Percentiles rank a stretch among this genome's conserved stretches.
phyloP scores from a whole-genome alignment of 1,140 invertebrate species.

The Linepithema humile region DNA sequence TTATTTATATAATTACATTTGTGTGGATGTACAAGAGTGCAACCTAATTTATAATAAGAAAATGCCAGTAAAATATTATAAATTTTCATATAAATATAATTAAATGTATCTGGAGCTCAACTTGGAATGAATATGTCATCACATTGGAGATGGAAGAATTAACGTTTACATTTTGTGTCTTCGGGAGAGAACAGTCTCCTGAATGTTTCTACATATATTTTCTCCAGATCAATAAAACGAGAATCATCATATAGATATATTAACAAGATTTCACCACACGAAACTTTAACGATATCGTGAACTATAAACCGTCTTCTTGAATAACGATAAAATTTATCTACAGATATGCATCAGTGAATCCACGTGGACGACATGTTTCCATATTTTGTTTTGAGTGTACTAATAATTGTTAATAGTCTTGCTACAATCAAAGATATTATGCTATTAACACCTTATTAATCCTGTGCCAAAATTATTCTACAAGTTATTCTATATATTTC shows the following conservation, averaged over 20 bases:
- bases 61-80: slow-evolving; percentile 56
- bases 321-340: slow-evolving; percentile 34
- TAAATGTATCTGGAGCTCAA: slow-evolving; percentile 45
- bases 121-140: background rate
- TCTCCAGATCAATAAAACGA: background rate
- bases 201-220: background rate
- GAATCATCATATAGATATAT: background rate
- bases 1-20: background rate
- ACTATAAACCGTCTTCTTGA: slow-evolving; percentile 6
- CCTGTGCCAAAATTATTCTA: background rate
- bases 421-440: background rate
- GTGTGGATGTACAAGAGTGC: slow-evolving; percentile 50
- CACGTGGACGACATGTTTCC: background rate
- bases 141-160: slow-evolving; percentile 4
- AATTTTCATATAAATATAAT: slow-evolving; percentile 62
- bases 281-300: slow-evolving; percentile 7
- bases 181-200: background rate
- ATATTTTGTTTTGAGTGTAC: background rate
- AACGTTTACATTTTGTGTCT: background rate
- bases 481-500: background rate
- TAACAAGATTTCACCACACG: background rate
- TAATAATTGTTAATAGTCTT: background rate
- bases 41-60: slow-evolving; percentile 57
- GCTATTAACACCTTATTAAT: background rate
- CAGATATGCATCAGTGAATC: slow-evolving; percentile 21